A percentile compares a stretch with the other conserved stretches of the same genome.
Evolutionary conservation across 2,888 invertebrate genomes (phyloP).

Genomic region (Quadriops clusia): DNA sequence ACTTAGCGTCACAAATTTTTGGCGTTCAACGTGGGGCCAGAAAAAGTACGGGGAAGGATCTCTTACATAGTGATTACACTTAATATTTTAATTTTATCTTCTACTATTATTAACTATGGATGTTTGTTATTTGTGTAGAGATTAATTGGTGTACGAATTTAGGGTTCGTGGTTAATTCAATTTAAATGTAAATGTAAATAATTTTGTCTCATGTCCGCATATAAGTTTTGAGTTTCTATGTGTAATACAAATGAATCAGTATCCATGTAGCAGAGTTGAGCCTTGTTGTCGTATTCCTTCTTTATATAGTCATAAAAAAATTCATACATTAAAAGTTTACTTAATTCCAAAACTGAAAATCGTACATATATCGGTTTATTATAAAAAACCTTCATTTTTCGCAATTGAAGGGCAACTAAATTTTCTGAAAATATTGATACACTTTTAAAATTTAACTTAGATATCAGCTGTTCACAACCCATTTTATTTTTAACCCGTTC

Average conservation of each 20-base stretch:
- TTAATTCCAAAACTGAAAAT: constrained; percentile 31
- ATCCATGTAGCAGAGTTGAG: constrained; percentile 21
- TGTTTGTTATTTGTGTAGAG: too few relatives aligned
- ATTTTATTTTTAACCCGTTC: constrained; percentile 17
- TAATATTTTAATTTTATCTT: too few relatives aligned
- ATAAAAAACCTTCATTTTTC: constrained; percentile 19
- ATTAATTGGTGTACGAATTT: too few relatives aligned
- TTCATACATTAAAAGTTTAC: constrained; percentile 31
- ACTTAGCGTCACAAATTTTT: too few relatives aligned
- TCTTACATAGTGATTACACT: too few relatives aligned
- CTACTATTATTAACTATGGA: too few relatives aligned
- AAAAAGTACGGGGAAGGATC: too few relatives aligned
- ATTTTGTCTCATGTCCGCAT: constrained; percentile 21
- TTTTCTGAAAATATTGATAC: constrained; percentile 23
- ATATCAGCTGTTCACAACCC: constrained; percentile 24
- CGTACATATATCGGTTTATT: constrained; percentile 32
- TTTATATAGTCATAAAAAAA: constrained; percentile 28
- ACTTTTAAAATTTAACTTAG: constrained; percentile 25
- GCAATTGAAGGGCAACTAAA: constrained; percentile 27
- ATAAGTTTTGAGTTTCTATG: constrained; percentile 26
- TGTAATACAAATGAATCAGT: constrained; percentile 24
- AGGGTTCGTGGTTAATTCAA: too few relatives aligned
- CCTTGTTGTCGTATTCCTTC: constrained; percentile 19
- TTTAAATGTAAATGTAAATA: too few relatives aligned
- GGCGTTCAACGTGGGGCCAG: too few relatives aligned